A percentile compares a stretch with the other conserved stretches of the same genome.
These are phyloP conservation scores for Thecocarcelia acutangulata DNA, from an alignment of 2,888 invertebrate species.

Conservation along the genomic window DNA sequence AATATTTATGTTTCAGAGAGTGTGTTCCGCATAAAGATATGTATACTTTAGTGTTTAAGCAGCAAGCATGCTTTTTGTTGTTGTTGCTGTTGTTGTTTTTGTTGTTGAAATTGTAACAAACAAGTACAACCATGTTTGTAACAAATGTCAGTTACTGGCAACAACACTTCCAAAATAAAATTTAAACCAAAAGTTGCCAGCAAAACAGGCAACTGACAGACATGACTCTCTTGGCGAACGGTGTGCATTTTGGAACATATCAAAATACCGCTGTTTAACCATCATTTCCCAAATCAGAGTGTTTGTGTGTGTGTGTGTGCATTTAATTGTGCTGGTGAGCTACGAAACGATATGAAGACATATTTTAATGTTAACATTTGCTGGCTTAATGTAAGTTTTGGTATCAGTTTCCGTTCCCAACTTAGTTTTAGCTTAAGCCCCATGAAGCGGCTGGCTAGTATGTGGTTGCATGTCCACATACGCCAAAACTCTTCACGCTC, in stretches of 20 bases:
- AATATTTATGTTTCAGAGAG: constrained; percentile 29
- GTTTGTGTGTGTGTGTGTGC: background rate
- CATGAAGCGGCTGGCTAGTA: background rate
- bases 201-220: constrained; percentile 49
- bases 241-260: constrained; percentile 55
- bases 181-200: constrained; percentile 49
- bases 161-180: constrained; percentile 57
- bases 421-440: constrained; percentile 18
- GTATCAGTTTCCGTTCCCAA: constrained; percentile 66
- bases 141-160: constrained; percentile 67
- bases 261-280: constrained; percentile 55
- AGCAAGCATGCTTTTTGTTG: constrained; percentile 14
- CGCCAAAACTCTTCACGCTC: constrained; percentile 39
- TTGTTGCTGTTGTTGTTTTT: constrained; percentile 22
- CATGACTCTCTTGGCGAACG: constrained; percentile 20
- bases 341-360: constrained; percentile 45
- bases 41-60: constrained; percentile 20
- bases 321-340: constrained; percentile 24
- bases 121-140: constrained; percentile 40
- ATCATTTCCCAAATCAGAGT: constrained; percentile 41
- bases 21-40: constrained; percentile 34
- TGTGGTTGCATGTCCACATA: constrained; percentile 24
- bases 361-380: constrained; percentile 52
- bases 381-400: constrained; percentile 38
- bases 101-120: constrained; percentile 65